Percentiles rank a stretch among this genome's conserved stretches.
Conservation (phyloP, 2,113 vertebrate species). For the Ciconia maguari region DNA sequence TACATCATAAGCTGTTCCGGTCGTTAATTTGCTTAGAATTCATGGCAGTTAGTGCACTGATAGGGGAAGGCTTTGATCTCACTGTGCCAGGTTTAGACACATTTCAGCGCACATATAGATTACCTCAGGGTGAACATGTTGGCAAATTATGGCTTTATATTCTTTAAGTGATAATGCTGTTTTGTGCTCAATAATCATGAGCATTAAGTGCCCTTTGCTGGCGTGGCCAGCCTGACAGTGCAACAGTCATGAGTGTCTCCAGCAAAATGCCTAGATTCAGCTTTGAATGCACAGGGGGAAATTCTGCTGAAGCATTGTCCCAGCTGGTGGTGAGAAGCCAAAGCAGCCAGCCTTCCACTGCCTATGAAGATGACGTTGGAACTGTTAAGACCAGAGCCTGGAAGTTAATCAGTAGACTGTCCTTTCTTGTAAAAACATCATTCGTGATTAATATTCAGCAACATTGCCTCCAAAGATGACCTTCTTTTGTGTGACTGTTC, state of each 20-base stretch:
- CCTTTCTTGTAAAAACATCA: background rate
- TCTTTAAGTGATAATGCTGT: background rate
- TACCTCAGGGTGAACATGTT: background rate
- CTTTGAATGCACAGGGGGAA: background rate
- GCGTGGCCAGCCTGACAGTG: background rate
- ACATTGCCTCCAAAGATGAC: background rate
- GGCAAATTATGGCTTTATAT: background rate
- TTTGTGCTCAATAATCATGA: background rate
- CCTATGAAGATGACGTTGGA: background rate
- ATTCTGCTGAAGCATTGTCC: no score
- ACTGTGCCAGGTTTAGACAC: background rate
- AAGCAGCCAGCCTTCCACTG: background rate
- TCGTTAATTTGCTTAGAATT: background rate
- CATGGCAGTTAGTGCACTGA: background rate
- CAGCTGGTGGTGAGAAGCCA: background rate
- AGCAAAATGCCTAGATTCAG: background rate
- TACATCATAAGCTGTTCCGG: background rate
- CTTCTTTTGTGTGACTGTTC: background rate
- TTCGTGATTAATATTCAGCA: background rate
- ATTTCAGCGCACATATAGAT: background rate
- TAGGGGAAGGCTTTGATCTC: slow-evolving; percentile 30
- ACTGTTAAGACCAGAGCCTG: background rate
- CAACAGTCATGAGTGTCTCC: accelerated
- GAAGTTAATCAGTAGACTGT: background rate
- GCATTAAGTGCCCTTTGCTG: background rate